phyloP scores from a whole-genome alignment of 2,113 vertebrate species.

The Chaetodon trifascialis region DNA sequence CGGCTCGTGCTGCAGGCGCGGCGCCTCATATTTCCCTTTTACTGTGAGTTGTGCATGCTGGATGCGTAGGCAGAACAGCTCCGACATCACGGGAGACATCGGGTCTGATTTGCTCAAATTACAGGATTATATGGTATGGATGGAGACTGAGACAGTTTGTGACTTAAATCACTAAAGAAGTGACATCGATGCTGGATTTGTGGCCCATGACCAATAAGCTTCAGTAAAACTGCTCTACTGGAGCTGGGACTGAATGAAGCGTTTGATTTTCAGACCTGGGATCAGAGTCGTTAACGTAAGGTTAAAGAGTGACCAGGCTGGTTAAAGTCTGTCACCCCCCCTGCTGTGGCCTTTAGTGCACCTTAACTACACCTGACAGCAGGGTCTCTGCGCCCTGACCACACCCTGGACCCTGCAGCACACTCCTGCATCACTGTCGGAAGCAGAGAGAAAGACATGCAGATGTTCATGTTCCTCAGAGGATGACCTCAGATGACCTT shows the following conservation, averaged over 20 bases:
- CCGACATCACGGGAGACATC: not conserved
- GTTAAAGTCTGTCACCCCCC: not conserved
- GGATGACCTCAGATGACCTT: too few species aligned
- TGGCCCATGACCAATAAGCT: not conserved
- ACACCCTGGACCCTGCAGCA: not conserved
- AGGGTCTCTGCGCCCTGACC: not conserved
- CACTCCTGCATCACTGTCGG: not conserved
- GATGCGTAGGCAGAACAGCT: not conserved
- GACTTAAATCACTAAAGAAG: conserved; percentile 5
- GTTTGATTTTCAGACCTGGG: not conserved
- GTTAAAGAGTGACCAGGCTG: not conserved
- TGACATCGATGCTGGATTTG: conserved; percentile 3
- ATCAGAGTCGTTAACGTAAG: not conserved
- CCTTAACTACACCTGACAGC: not conserved
- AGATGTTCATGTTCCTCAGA: not conserved
- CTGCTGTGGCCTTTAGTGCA: not conserved
- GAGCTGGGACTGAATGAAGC: conserved; percentile 1
- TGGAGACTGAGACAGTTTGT: not conserved
- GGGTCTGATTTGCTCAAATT: conserved; percentile 10
- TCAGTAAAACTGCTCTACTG: not conserved
- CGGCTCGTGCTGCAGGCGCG: not conserved
- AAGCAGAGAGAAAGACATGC: not conserved
- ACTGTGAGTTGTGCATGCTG: not conserved
- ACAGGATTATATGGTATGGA: not conserved
- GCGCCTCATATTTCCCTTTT: not conserved